Percentiles rank a stretch among this genome's conserved stretches.
These are phyloP conservation scores for Anguilla marmorata DNA, from an alignment of 2,797 vertebrate genomes.

Conservation along the genomic window DNA sequence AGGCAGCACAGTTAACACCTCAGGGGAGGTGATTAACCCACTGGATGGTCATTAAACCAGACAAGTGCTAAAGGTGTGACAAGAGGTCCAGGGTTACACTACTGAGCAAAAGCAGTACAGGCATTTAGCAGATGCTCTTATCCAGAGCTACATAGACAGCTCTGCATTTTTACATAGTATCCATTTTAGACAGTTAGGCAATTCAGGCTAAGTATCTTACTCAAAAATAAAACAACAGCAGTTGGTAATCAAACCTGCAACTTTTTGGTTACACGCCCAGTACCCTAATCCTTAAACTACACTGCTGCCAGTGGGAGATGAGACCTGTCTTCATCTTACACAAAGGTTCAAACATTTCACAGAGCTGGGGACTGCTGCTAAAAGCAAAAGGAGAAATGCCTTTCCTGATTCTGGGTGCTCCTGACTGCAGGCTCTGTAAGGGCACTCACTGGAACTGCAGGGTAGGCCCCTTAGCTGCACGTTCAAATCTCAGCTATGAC, in stretches of 20 bases:
- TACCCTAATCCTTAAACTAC: no score
- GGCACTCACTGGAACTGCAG: not conserved
- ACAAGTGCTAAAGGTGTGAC: not conserved
- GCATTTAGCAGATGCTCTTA: no score
- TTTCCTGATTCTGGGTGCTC: not conserved
- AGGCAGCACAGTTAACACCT: not conserved
- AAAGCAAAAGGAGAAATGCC: not conserved
- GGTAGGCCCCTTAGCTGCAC: no score
- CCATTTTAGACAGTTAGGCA: no score
- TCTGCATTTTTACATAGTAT: no score
- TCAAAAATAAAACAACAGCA: no score
- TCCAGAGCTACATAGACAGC: no score
- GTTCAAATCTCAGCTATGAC: no score
- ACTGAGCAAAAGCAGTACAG: not conserved
- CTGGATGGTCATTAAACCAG: not conserved
- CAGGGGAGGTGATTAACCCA: not conserved
- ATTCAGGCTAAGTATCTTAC: no score
- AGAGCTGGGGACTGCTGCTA: not conserved
- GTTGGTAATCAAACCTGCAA: no score
- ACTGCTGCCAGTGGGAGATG: no score
- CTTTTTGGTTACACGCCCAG: no score
- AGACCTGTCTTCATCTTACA: not conserved
- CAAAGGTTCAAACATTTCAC: not conserved
- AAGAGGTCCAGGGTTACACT: not conserved
- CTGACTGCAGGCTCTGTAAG: not conserved